Percentiles rank a stretch among this genome's conserved stretches.
Conservation (phyloP, 2,113 vertebrate genomes). For the mouse (Mus musculus) region DNA sequence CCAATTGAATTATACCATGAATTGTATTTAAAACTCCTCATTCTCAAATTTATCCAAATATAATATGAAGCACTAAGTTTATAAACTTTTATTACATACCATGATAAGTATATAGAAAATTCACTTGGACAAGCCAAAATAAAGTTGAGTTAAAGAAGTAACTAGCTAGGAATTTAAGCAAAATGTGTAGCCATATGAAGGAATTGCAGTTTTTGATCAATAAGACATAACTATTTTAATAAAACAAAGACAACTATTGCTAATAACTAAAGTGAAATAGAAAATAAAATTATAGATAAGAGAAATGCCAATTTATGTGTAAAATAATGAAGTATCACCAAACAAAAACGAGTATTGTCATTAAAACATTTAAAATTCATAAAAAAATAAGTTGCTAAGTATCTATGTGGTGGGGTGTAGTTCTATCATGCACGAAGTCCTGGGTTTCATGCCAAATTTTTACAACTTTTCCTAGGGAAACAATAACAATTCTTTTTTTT, state of each 20-base stretch:
- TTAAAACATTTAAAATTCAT: background rate
- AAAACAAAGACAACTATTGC: background rate
- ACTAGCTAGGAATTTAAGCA: background rate
- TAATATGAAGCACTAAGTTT: background rate
- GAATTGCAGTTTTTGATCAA: background rate
- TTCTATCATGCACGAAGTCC: background rate
- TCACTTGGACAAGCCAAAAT: background rate
- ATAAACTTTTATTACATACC: background rate
- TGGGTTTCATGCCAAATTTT: background rate
- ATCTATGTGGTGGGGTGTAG: too few species aligned
- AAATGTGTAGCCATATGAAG: background rate
- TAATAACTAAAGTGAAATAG: background rate
- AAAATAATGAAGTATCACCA: background rate
- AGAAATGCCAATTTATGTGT: background rate
- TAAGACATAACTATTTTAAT: background rate
- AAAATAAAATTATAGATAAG: background rate
- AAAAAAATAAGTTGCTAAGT: background rate
- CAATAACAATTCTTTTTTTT: background rate
- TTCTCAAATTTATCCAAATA: background rate
- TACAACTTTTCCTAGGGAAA: background rate
- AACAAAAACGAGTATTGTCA: background rate
- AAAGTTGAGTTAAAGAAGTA: background rate
- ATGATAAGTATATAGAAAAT: background rate
- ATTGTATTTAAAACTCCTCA: background rate
- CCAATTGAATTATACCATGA: accelerated